phyloP scores from a whole-genome alignment of 2,888 invertebrate genomes.

The Ormyrus labotus region DNA sequence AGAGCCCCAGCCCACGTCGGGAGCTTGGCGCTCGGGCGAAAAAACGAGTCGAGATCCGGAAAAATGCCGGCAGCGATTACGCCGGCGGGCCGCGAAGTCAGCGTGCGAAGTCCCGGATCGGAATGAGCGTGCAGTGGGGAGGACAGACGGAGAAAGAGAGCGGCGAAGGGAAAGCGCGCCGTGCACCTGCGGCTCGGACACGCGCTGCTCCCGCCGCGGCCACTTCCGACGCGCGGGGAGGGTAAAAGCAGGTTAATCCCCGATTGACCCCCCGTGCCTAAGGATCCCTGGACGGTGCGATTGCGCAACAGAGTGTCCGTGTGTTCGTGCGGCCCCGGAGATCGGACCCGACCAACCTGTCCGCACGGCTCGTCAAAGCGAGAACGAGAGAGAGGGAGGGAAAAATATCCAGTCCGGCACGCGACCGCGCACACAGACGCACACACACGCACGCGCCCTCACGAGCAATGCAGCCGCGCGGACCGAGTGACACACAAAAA shows the following conservation, averaged over 20 bases:
- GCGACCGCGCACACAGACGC: slow-evolving; percentile 65
- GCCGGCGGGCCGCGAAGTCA: too few relatives aligned
- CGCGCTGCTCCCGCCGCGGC: slow-evolving; percentile 55
- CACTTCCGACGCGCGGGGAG: slow-evolving; percentile 64
- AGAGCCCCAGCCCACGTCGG: too few relatives aligned
- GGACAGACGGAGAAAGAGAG: too few relatives aligned
- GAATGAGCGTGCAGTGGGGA: too few relatives aligned
- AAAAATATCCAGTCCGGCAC: slow-evolving; percentile 71
- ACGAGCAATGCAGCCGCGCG: neutral
- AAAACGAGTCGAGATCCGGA: too few relatives aligned
- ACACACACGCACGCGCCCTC: neutral
- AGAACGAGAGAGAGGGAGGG: slow-evolving; percentile 29
- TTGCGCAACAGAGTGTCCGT: slow-evolving; percentile 59
- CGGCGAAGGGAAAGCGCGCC: neutral
- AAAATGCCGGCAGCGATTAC: too few relatives aligned
- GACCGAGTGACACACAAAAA: slow-evolving; percentile 71
- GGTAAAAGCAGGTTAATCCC: slow-evolving; percentile 73
- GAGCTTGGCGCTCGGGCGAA: too few relatives aligned
- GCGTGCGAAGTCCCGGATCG: too few relatives aligned
- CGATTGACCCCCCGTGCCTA: slow-evolving; percentile 67
- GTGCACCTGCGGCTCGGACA: slow-evolving; percentile 32
- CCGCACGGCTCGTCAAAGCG: slow-evolving; percentile 48
- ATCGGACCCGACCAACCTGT: slow-evolving; percentile 52
- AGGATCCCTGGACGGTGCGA: slow-evolving; percentile 60
- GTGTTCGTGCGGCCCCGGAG: slow-evolving; percentile 20